Evolutionary conservation across 1,140 invertebrate species (phyloP).

Genomic region (Drosophila ohnishii): DNA sequence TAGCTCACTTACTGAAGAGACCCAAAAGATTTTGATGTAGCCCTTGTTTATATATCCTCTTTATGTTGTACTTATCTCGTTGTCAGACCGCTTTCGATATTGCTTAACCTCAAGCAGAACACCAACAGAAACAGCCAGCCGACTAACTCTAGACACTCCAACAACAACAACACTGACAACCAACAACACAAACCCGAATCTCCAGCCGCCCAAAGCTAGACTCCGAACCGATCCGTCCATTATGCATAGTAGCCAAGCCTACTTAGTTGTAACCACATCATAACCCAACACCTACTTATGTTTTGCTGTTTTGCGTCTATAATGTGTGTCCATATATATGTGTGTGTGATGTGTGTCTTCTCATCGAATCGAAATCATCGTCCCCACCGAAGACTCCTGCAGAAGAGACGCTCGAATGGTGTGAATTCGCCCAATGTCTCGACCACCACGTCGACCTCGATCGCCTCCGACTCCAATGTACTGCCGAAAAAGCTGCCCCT

Average conservation of each 20-base stretch:
- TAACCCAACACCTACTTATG: slow-evolving; percentile 31
- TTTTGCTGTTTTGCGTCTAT: slow-evolving; percentile 48
- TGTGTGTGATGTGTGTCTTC: slow-evolving; percentile 22
- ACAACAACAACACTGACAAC: slow-evolving; percentile 31
- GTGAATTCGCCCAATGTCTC: slow-evolving; percentile 58
- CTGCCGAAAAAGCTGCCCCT: slow-evolving; percentile 60
- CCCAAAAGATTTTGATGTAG: not conserved
- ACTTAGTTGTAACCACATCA: slow-evolving; percentile 10
- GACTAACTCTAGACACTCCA: slow-evolving; percentile 36
- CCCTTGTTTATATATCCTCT: slow-evolving; percentile 11
- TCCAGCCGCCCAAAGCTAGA: slow-evolving; percentile 17
- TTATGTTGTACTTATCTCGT: slow-evolving; percentile 66
- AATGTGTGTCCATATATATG: slow-evolving; percentile 47
- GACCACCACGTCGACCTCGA: slow-evolving; percentile 64
- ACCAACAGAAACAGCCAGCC: slow-evolving; percentile 36
- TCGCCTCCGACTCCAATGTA: slow-evolving; percentile 58
- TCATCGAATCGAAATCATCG: slow-evolving; percentile 19
- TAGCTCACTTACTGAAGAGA: not conserved
- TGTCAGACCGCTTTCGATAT: slow-evolving; percentile 73
- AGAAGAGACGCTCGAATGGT: slow-evolving; percentile 63
- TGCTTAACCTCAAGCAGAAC: slow-evolving; percentile 52
- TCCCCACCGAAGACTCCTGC: slow-evolving; percentile 59
- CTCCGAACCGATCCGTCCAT: slow-evolving; percentile 24
- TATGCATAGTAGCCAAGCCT: slow-evolving; percentile 15
- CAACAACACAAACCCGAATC: slow-evolving; percentile 39